A percentile compares a stretch with the other conserved stretches of the same genome.
phyloP scores from a whole-genome alignment of 2,888 invertebrate genomes.

The Crematogaster levior region DNA sequence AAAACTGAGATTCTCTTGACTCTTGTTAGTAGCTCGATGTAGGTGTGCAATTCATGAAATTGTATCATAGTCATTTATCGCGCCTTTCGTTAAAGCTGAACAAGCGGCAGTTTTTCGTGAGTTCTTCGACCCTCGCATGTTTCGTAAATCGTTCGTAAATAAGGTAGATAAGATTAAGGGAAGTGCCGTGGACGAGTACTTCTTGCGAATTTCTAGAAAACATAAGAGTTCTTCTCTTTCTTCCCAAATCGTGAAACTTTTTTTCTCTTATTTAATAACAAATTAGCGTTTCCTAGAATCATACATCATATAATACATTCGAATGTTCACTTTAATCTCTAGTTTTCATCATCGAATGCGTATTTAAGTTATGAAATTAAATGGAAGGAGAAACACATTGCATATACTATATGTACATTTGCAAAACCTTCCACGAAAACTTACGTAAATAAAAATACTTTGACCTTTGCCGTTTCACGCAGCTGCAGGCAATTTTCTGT shows the following conservation, averaged over 20 bases:
- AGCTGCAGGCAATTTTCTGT: neutral
- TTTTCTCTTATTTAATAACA: neutral
- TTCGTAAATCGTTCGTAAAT: conserved; percentile 2
- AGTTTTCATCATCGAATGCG: neutral
- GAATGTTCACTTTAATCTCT: too few relatives aligned
- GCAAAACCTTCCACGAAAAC: neutral
- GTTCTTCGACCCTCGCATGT: conserved; percentile 31
- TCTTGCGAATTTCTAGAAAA: neutral
- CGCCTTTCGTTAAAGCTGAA: conserved; percentile 58
- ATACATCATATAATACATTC: neutral
- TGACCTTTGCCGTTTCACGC: neutral
- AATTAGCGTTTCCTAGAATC: conserved; percentile 6
- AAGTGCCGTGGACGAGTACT: neutral
- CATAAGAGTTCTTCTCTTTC: neutral
- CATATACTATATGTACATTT: neutral
- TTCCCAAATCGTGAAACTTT: neutral
- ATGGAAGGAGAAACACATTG: neutral
- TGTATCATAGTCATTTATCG: conserved; percentile 61
- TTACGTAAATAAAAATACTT: conserved; percentile 8
- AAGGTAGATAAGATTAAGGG: neutral
- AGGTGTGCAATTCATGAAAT: conserved; percentile 65
- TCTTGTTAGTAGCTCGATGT: conserved; percentile 68
- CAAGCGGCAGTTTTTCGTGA: conserved; percentile 40
- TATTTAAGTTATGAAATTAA: neutral
- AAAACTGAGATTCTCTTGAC: conserved; percentile 51